Conservation (phyloP, 1,140 invertebrate genomes). For the Bombus consobrinus region DNA sequence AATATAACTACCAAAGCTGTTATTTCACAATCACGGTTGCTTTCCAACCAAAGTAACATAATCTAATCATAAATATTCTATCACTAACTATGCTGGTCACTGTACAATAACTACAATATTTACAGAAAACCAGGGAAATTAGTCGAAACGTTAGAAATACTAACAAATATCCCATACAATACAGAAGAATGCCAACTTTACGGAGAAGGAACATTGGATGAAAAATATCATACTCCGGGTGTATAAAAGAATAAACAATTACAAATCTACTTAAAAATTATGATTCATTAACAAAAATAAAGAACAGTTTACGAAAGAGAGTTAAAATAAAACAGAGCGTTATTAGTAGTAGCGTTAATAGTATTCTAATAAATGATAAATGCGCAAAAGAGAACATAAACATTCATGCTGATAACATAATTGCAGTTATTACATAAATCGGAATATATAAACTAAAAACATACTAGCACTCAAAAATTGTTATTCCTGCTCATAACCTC, state of each 20-base stretch:
- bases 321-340: background rate
- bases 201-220: conserved; percentile 49
- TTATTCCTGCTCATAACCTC: background rate
- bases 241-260: conserved; percentile 1
- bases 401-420: conserved; percentile 10
- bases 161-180: conserved; percentile 6
- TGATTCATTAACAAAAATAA: background rate
- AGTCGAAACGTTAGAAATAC: conserved; percentile 43
- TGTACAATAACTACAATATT: background rate
- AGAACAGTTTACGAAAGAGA: no score
- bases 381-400: conserved; percentile 6
- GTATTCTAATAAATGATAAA: background rate
- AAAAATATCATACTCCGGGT: conserved; percentile 29
- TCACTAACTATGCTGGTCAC: background rate
- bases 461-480: background rate
- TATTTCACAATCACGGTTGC: conserved; percentile 21
- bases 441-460: background rate
- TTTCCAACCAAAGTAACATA: conserved; percentile 61
- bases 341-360: background rate
- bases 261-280: background rate
- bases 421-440: background rate
- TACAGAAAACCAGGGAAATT: conserved; percentile 17
- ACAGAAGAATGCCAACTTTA: conserved; percentile 43
- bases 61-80: background rate
- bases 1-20: background rate